Evolutionary conservation across 2,113 vertebrate species (phyloP).

Genomic region (Tachycineta bicolor): DNA sequence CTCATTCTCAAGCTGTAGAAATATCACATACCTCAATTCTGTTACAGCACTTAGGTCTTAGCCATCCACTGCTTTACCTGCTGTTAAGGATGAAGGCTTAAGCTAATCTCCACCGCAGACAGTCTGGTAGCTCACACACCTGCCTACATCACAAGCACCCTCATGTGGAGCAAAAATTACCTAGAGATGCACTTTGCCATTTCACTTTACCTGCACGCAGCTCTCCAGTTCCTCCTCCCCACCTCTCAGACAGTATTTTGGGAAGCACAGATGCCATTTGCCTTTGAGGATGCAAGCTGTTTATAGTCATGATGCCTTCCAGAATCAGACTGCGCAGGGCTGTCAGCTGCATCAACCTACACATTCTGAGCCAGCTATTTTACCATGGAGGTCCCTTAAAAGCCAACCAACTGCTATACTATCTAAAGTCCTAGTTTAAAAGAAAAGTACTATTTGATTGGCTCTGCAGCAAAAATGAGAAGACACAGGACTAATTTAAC

Average conservation of each 20-base stretch:
- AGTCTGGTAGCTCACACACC: not conserved
- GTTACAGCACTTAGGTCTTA: not conserved
- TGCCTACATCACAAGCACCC: not conserved
- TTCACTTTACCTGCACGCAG: not conserved
- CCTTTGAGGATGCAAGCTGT: not conserved
- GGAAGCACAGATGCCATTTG: not conserved
- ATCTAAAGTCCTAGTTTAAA: not conserved
- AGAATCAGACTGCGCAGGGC: not conserved
- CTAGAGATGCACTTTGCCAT: not conserved
- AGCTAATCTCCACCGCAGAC: not conserved
- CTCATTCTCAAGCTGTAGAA: not conserved
- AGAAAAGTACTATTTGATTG: not conserved
- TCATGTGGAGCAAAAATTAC: not conserved
- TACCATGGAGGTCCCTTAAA: not conserved
- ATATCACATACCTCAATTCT: not conserved
- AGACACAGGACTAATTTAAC: not conserved
- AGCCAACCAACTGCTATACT: not conserved
- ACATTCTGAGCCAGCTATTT: not conserved
- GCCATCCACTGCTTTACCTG: not conserved
- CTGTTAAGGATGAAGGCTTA: not conserved
- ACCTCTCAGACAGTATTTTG: not conserved
- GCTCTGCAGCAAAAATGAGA: not conserved
- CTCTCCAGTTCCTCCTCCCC: not conserved
- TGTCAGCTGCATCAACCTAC: not conserved
- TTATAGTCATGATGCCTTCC: not conserved